Percentiles rank a stretch among this genome's conserved stretches.
Evolutionary conservation across 2,113 vertebrate genomes (phyloP).

Genomic region (Brienomyrus longianalis): DNA sequence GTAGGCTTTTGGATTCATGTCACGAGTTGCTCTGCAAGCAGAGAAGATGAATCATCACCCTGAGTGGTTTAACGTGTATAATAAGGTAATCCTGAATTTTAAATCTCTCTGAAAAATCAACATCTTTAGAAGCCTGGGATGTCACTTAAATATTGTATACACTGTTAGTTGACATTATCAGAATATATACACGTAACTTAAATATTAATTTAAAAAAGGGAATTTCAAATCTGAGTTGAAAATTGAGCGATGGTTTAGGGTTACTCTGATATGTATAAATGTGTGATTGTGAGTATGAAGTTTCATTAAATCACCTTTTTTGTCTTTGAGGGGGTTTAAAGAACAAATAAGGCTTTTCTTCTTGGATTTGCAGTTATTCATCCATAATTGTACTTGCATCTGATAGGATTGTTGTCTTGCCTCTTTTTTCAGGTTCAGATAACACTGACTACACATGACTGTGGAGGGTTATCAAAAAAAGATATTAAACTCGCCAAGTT

Average conservation of each 20-base stretch:
- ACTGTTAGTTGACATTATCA: not conserved
- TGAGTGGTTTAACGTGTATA: constrained; percentile 96
- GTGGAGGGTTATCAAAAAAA: constrained; percentile 76
- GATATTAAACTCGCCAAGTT: constrained; percentile 90
- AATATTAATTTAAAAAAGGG: not conserved
- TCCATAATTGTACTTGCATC: not conserved
- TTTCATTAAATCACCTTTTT: not conserved
- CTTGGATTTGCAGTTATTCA: not conserved
- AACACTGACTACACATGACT: constrained; percentile 87
- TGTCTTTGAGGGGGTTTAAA: not conserved
- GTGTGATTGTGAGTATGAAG: not conserved
- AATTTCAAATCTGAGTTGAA: not conserved
- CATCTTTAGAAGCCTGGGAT: not conserved
- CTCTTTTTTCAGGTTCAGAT: constrained; percentile 80
- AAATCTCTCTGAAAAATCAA: not conserved
- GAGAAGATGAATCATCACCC: constrained; percentile 98
- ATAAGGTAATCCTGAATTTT: constrained; percentile 71
- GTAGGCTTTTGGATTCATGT: constrained; percentile 97
- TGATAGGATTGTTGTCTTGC: constrained; percentile 10
- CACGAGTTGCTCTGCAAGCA: constrained; percentile 86
- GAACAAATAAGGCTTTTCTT: not conserved
- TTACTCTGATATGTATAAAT: not conserved
- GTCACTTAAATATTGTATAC: not conserved
- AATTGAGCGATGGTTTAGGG: not conserved
- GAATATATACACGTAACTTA: not conserved